Evolutionary conservation across 2,888 invertebrate species (phyloP), one percentile per base, ranked within the genome.

Genomic region (Philereme vetulata): DNA sequence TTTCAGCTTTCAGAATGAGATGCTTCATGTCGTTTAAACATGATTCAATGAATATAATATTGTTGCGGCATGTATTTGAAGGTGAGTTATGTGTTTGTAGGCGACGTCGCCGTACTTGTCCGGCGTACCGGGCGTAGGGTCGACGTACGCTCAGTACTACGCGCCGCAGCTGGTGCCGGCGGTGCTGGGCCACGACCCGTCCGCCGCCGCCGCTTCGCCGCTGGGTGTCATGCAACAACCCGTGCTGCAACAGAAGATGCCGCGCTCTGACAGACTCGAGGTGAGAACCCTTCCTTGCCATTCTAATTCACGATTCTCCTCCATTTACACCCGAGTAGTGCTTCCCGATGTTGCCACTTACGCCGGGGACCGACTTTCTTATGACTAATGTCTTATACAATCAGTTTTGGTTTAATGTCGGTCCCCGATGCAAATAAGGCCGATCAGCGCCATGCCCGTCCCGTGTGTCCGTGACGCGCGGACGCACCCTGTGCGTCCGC

Each of bases 261-360:
- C 97, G 79, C 96, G 98, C 92, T 96, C 97, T 87, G 98, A 98
- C 93, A 95, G 98, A 93, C 95, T 98, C 93, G 98, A 98, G 98
- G 98, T 98, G 95, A 95, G 95, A 65, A 60, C 60, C 49, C 64
- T 45, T 55, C 61, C 81, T 76, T 81, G 79, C 78, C 58, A 76
- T 80, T 53, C 36, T 34, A 32, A 51, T 55, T 62, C 62, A 62
- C 51, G 40, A 56, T 47, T 55, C 63, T 66, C 46, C 64, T 58
- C 80, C 80, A 77, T 58, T 56, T 51, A 69, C 68, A 77, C 76
- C 79, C 76, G 72, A 80, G 78, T 86, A 86, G 84, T 68, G 86
- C 85, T 88, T 86, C 80, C 81, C 76, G 76, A 81, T 86, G 78
- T 84, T 82, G 82, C 80, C 80, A 75, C 67, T 70, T 76, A 72